Evolutionary conservation across 1,140 invertebrate species (phyloP).

Genomic region (Pogonomyrmex barbatus): DNA sequence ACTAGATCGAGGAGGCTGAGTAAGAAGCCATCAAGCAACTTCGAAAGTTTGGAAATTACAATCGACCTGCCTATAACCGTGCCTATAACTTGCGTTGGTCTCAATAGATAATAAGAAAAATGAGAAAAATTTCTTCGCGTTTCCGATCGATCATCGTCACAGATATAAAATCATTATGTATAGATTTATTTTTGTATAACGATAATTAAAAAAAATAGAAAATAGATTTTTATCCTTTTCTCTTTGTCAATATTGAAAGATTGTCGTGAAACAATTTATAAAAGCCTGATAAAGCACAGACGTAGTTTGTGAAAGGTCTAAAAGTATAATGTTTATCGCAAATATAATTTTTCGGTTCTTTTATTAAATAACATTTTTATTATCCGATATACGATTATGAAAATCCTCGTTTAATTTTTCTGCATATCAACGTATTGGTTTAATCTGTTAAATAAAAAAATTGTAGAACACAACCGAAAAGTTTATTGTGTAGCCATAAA

Average conservation of each 20-base stretch:
- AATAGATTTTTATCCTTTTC: not conserved
- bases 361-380: not conserved
- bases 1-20: not conserved
- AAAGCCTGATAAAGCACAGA: not conserved
- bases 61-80: not conserved
- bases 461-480: not conserved
- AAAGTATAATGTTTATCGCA: not conserved
- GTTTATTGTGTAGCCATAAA: slow-evolving; percentile 12
- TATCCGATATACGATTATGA: not conserved
- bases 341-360: not conserved
- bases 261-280: not conserved
- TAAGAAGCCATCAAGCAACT: slow-evolving; percentile 41
- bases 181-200: slow-evolving; percentile 17
- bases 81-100: not conserved
- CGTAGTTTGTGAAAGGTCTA: not conserved
- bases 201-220: not conserved
- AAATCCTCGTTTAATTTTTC: not conserved
- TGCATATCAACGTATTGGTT: not conserved
- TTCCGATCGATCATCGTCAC: not conserved
- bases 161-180: not conserved
- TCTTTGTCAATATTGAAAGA: not conserved
- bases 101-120: slow-evolving; percentile 61
- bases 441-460: not conserved
- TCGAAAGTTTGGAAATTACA: slow-evolving; percentile 32
- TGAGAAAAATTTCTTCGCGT: not conserved